A percentile compares a stretch with the other conserved stretches of the same genome.
These are phyloP conservation scores for Spilarctia lutea DNA, from an alignment of 2,888 invertebrate species.

Conservation along the genomic window DNA sequence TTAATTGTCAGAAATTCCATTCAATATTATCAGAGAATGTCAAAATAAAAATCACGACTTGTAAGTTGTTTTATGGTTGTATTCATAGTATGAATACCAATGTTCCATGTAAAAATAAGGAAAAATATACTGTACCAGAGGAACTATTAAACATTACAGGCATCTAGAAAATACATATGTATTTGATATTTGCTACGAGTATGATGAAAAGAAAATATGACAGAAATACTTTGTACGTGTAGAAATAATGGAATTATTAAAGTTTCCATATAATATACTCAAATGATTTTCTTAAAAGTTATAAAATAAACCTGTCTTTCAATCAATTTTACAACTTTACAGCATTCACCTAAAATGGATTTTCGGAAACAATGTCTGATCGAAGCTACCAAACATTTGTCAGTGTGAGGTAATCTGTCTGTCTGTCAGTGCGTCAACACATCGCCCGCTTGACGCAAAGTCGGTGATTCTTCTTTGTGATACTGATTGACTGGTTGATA, in stretches of 20 bases:
- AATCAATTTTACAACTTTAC: conserved; percentile 49
- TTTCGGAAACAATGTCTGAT: conserved; percentile 40
- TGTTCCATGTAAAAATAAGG: conserved; percentile 15
- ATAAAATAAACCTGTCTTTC: conserved; percentile 14
- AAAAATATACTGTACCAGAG: conserved; percentile 39
- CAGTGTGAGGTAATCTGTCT: conserved; percentile 75
- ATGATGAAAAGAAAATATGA: not conserved
- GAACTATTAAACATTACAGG: not conserved
- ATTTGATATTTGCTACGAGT: not conserved
- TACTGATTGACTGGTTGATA: conserved; percentile 79
- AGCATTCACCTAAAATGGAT: conserved; percentile 49
- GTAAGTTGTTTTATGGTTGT: not conserved
- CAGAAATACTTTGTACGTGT: conserved; percentile 28
- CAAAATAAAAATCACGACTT: not conserved
- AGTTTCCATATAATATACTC: conserved; percentile 42
- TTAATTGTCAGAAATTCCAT: not conserved
- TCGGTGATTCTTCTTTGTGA: conserved; percentile 76
- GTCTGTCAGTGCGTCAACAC: conserved; percentile 77
- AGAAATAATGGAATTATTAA: conserved; percentile 28
- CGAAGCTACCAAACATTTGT: conserved; percentile 68
- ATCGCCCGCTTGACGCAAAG: conserved; percentile 65
- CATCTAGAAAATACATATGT: not conserved
- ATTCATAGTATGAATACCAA: not conserved
- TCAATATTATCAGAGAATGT: not conserved
- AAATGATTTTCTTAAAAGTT: conserved; percentile 31